Conservation (phyloP, 2,888 invertebrate species). For the Adelognathus sp. region DNA sequence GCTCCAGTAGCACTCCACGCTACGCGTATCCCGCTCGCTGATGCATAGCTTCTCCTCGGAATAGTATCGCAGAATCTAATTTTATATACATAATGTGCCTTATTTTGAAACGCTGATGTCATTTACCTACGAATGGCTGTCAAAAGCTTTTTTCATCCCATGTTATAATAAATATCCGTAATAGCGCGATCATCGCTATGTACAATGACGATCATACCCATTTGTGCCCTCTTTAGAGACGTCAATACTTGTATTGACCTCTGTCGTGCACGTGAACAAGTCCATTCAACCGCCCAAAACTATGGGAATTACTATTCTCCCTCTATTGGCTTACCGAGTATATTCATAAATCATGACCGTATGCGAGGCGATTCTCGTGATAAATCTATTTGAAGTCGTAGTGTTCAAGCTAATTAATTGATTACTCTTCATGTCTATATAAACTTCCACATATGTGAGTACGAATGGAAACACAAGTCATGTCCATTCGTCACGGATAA, state of each 20-base stretch:
- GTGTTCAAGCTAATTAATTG: background rate
- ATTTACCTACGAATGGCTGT: too few species aligned
- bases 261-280: background rate
- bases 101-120: too few species aligned
- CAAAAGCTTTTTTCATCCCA: too few species aligned
- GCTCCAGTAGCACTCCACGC: too few species aligned
- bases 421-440: background rate
- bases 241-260: background rate
- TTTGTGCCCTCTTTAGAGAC: too few species aligned
- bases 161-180: too few species aligned
- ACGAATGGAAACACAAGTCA: background rate
- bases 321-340: background rate
- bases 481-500: background rate
- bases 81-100: too few species aligned
- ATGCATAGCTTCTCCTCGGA: too few species aligned
- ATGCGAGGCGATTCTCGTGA: constrained; percentile 1
- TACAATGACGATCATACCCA: too few species aligned
- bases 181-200: too few species aligned
- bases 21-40: too few species aligned
- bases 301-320: background rate
- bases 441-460: background rate
- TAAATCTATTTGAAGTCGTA: background rate
- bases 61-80: too few species aligned
- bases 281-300: background rate
- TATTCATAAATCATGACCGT: background rate